Base-by-base conservation (phyloP, 2,888 invertebrate species). In the Helleia helle region DNA sequence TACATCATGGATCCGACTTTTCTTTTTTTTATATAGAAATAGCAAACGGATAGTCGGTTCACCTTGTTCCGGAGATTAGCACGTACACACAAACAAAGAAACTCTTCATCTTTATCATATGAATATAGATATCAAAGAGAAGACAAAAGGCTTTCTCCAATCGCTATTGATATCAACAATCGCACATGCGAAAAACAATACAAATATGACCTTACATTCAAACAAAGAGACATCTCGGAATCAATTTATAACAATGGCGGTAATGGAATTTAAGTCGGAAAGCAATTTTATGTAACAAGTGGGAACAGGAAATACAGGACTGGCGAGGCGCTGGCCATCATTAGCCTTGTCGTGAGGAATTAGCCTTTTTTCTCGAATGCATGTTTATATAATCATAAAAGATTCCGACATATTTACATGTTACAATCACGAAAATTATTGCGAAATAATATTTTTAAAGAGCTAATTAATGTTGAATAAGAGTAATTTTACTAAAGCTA, bases 231-330 rank as follows among this genome's bases (percentile, higher is more conserved):
- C 60, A 68, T 68, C 69, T 66, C 54, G 63, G 68, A 69, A 74
- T 56, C 57, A 58, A 68, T 71, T 66, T 65, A 43, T 61, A 56
- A 75, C 76, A 75, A 76, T 76, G 55, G 40, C 42, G 38, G 31
- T 43, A 56, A 61, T 65, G 72, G 71, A 71, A 70, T 73, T 71
- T 65, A 60, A 67, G 58, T 59, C 52, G 56, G 55, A 55, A 51
- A 52, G 70, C 57, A 69, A 72, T 76, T 77, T 76, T 59, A 63
- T 68, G 63, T 66, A 67, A 73, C 63, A 54, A 59, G 55, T 54
- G 59, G 56, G 57, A 76, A 80, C 80, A 66, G 73, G 80, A 77
- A 77, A 79, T 76, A 75, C 79, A 68, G 76, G 80, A 66, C 59
- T 41, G 58, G 64, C 59, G 55, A 67, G 65, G 38, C 57, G 57